Evolutionary conservation across 1,140 invertebrate genomes (phyloP).

Genomic region (Argopecten irradians): DNA sequence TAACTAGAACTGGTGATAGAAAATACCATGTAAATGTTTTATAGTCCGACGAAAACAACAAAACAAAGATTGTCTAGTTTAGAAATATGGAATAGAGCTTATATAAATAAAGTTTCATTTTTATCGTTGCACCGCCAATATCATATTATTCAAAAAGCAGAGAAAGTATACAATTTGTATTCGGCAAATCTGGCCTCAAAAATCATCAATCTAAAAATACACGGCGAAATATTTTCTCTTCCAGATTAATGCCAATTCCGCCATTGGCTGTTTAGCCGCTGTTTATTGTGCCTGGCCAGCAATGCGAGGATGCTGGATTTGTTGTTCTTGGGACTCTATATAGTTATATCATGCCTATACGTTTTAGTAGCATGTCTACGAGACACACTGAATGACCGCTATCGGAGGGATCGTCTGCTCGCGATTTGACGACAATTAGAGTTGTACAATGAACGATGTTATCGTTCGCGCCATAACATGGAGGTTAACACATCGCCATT

Average conservation of each 20-base stretch:
- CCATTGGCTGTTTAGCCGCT: background rate
- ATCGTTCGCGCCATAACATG: background rate
- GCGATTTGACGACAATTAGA: background rate
- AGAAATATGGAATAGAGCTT: no score
- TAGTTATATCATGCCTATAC: background rate
- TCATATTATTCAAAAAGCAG: no score
- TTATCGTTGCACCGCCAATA: no score
- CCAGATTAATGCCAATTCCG: background rate
- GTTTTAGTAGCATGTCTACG: background rate
- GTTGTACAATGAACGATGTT: background rate
- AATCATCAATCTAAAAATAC: slow-evolving; percentile 12
- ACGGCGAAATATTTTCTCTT: background rate
- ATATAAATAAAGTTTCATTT: no score
- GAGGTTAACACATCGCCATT: background rate
- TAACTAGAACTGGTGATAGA: no score
- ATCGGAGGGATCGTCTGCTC: background rate
- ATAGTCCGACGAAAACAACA: no score
- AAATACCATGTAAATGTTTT: no score
- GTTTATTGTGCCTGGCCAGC: background rate
- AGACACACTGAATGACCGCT: background rate
- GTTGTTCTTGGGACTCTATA: background rate
- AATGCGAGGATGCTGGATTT: background rate
- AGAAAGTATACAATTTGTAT: background rate
- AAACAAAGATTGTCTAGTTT: no score
- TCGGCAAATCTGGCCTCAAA: background rate